phyloP scores from a whole-genome alignment of 2,113 vertebrate species.

The Nothocercus julius region DNA sequence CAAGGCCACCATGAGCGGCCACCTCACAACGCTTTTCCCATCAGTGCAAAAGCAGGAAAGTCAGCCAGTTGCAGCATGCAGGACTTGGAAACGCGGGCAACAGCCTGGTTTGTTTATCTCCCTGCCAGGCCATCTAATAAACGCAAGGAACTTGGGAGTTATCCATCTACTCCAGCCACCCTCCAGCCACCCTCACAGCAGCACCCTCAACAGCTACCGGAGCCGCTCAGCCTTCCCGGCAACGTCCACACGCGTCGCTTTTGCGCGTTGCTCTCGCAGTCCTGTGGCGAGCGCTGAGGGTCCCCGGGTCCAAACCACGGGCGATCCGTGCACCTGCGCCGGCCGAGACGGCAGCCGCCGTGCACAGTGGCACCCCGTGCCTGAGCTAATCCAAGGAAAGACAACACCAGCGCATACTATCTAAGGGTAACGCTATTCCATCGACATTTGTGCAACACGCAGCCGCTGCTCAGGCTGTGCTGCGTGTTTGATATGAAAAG shows the following conservation, averaged over 20 bases:
- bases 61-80: rapidly evolving
- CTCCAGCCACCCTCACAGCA: no score
- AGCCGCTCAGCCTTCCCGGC: background rate
- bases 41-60: background rate
- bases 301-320: background rate
- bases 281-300: background rate
- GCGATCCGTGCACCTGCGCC: background rate
- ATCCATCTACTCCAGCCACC: no score
- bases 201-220: background rate
- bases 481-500: background rate
- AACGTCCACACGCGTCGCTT: background rate
- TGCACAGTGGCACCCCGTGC: no score
- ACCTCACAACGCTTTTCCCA: background rate
- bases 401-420: background rate
- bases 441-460: background rate
- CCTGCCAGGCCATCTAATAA: background rate
- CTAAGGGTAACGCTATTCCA: rapidly evolving
- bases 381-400: background rate
- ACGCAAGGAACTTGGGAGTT: no score
- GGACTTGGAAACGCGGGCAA: background rate
- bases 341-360: background rate
- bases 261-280: background rate
- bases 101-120: background rate
- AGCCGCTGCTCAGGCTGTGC: background rate
- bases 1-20: background rate